Evolutionary conservation across 2,888 invertebrate genomes (phyloP), one percentile per base, ranked within the genome.

Genomic region (Idaea aversata): DNA sequence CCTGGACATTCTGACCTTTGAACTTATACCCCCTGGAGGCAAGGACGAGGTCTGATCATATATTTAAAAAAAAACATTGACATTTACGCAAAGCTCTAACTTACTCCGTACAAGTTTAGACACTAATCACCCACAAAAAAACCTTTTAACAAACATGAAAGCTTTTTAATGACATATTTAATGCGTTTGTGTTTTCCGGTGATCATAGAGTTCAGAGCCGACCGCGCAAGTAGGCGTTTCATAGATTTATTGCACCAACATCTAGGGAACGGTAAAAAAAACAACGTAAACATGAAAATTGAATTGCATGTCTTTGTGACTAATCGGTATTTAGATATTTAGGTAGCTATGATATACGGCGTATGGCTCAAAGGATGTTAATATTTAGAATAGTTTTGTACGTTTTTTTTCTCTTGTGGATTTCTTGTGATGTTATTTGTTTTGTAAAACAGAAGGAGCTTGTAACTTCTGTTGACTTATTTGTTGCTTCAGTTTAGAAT

Each of bases 91-190:
- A 25, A 25, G 25, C 25, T 0, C 47, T 47, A 7, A 47, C 47
- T 47, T 47, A 47, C 10, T 13, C 13, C 47, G 10, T 47, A 47
- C 4, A 13, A 47, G 13, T 47, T 47, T 47, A 47, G 47, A 47
- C 47, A 47, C 47, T 13, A 47, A 47, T 47, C 47, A 47, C 47
- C 47, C 47, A 47, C 47, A 47, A 47, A 47, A 47, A 47, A 47
- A 47, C 47, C 47, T 47, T 47, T 47, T 47, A 47, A 47, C 47
- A 5, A 10, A 47, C 47, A 47, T 47, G 47, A 47, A 47, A 47
- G 47, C 47, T 47, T 47, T 47, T 47, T 47, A 47, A 47, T 47
- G 47, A 47, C 47, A 47, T 47, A 47, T 47, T 47, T 47, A 47
- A 47, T 10, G 47, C 47, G 47, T 47, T 47, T 47, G 47, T 13